Base-by-base conservation (phyloP, 2,888 invertebrate genomes). In the Melieria picta region DNA sequence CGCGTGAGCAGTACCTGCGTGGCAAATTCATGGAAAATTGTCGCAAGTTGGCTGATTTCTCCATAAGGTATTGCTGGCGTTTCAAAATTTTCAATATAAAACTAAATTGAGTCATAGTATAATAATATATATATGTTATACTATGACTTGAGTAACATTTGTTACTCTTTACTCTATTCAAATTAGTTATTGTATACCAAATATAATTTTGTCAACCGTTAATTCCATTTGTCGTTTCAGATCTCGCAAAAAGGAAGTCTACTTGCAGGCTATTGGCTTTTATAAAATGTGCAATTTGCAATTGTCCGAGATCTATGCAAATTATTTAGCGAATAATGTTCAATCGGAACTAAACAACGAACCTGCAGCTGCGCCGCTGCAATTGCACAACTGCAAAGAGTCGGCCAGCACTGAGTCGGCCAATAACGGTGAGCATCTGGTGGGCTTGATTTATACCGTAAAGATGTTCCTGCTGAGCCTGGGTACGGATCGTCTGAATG, bases 221-320 rank as follows among this genome's bases (percentile, higher is more conserved):
- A 7, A 11, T 65, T 7, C 1, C 16, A 58, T 67, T 61, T 10
- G 2, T 30, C 64, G 13, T 48, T 73, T 71, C 71, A 85, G 87
- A 57, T 86, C 85, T 2, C 77, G 75, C n/a, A 85, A 83, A 43
- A 84, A 85, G 16, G 87, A 87, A 62, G 83, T 85, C 6, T 83
- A 85, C 62, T 77, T 85, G 10, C 86, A 87, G 73, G 86, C 87
- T 45, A 83, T 83, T 5, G 86, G 86, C 0, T 86, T 86, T 76
- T 86, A 86, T 67, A 83, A 84, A 74, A 86, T 86, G 86, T 87
- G 87, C 43, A 83, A 85, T 61, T 74, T 84, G 30, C 80, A 81
- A 45, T 69, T 83, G 46, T 77, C 81, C 4, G 84, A 84, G 47
- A 84, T 85, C 9, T 85, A 83, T 52, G 76, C 77, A 30, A 81